phyloP scores from a whole-genome alignment of 2,113 vertebrate genomes.

The Gobiocypris rarus region DNA sequence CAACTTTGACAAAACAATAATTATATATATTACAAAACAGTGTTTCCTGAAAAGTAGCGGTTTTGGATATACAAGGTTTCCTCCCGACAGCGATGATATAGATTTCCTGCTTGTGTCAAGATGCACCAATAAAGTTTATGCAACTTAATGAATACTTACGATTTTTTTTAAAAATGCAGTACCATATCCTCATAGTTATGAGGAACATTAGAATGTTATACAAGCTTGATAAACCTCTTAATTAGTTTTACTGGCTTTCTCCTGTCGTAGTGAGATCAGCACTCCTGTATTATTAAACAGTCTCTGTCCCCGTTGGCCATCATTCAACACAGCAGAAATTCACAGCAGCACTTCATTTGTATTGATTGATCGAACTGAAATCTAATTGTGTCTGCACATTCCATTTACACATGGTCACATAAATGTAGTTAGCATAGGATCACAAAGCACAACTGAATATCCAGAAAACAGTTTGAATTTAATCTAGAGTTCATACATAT shows the following conservation, averaged over 20 bases:
- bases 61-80: no score
- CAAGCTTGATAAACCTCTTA: neutral
- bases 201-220: neutral
- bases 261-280: neutral
- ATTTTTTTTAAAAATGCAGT: no score
- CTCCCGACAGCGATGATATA: no score
- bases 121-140: neutral
- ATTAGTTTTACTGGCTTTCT: neutral
- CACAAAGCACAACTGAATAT: no score
- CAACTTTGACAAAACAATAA: no score
- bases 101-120: neutral
- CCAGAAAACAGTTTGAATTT: no score
- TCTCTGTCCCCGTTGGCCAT: neutral
- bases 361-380: neutral
- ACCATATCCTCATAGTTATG: neutral
- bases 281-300: neutral
- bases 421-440: no score
- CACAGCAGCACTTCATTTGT: conserved; percentile 6
- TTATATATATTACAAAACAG: no score
- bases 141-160: neutral
- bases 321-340: neutral
- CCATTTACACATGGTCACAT: no score
- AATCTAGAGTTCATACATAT: no score
- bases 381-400: no score
- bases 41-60: no score